Conservation (phyloP, 2,888 invertebrate genomes). For the Chymomyza procnemis region DNA sequence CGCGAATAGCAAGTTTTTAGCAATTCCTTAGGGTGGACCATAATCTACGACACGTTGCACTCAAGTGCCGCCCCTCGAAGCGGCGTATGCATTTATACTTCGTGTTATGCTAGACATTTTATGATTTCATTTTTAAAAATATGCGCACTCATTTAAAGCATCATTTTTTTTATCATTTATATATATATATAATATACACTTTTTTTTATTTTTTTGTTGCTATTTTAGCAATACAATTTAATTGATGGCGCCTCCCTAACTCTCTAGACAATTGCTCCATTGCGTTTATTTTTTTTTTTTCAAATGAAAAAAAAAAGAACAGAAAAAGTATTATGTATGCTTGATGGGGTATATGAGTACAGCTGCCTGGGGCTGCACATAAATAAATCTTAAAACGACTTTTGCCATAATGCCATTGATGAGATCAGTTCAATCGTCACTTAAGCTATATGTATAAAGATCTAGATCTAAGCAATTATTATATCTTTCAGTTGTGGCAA, state of each 20-base stretch:
- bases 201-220: conserved; percentile 12
- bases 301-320: background rate
- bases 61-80: background rate
- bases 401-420: conserved; percentile 56
- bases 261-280: conserved; percentile 30
- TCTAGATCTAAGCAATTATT: conserved; percentile 8
- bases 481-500: conserved; percentile 9
- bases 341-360: conserved; percentile 9
- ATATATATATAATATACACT: no score
- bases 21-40: background rate
- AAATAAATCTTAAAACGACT: conserved; percentile 47
- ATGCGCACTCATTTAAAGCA: conserved; percentile 44
- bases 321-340: background rate
- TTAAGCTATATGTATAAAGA: conserved; percentile 19
- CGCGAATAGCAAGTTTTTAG: background rate
- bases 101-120: conserved; percentile 31
- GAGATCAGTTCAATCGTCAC: conserved; percentile 68
- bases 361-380: conserved; percentile 19
- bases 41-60: background rate
- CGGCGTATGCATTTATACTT: background rate
- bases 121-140: conserved; percentile 59
- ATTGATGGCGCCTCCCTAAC: conserved; percentile 60
- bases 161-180: conserved; percentile 33
- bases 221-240: conserved; percentile 45
- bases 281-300: background rate